These are phyloP conservation scores for Hesperia comma DNA, from an alignment of 2,888 invertebrate species.

Conservation along the genomic window DNA sequence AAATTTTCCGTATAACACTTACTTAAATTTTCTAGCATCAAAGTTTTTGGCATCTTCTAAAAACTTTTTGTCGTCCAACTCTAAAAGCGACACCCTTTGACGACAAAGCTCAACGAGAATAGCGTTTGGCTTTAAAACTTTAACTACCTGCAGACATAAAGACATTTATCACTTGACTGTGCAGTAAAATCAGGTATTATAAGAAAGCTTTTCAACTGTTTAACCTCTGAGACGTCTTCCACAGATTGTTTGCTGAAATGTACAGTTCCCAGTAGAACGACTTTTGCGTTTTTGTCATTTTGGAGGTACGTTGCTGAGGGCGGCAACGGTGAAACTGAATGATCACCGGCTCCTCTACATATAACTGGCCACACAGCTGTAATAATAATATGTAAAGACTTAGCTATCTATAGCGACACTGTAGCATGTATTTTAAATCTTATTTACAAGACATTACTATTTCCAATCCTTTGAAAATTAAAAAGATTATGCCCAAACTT, in stretches of 20 bases:
- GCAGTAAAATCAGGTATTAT: neutral
- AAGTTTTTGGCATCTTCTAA: conserved; percentile 77
- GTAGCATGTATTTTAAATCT: too few species aligned
- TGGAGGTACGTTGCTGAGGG: conserved; percentile 66
- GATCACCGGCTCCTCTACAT: conserved; percentile 38
- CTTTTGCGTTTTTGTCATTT: conserved; percentile 61
- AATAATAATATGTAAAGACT: conserved; percentile 35
- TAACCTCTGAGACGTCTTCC: conserved; percentile 72
- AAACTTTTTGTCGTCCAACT: conserved; percentile 76
- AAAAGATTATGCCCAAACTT: conserved; percentile 17
- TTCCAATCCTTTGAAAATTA: conserved; percentile 10
- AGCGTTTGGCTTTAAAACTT: conserved; percentile 68
- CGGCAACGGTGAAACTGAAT: conserved; percentile 52
- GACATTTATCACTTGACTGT: neutral
- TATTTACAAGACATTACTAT: conserved; percentile 5
- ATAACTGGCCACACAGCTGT: conserved; percentile 39
- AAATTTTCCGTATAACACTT: too few species aligned
- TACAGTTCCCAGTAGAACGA: conserved; percentile 76
- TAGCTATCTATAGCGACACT: neutral
- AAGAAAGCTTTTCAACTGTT: neutral
- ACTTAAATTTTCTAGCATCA: conserved; percentile 71
- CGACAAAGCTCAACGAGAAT: conserved; percentile 76
- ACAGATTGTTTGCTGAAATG: conserved; percentile 78
- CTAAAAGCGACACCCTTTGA: conserved; percentile 73
- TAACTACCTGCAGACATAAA: conserved; percentile 62